Evolutionary conservation across 2,888 invertebrate genomes (phyloP).

Genomic region (Zygogramma bicolorata): DNA sequence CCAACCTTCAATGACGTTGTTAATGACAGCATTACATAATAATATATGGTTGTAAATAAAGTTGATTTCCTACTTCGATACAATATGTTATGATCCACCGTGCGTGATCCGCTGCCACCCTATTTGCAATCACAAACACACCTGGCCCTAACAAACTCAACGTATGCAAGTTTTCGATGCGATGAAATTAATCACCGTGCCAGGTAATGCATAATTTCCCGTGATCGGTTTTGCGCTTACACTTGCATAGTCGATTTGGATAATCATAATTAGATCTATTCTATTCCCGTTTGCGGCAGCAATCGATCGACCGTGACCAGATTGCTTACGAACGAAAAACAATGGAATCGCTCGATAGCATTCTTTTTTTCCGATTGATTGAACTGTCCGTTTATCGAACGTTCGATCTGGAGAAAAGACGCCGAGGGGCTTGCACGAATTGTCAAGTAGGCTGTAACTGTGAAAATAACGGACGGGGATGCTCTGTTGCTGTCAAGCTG

Average conservation of each 20-base stretch:
- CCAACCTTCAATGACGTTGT: too few species aligned
- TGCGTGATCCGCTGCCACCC: not conserved
- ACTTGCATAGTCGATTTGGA: slow-evolving; percentile 21
- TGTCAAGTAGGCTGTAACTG: not conserved
- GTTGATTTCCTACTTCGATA: too few species aligned
- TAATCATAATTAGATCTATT: slow-evolving; percentile 27
- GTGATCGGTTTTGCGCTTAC: slow-evolving; percentile 8
- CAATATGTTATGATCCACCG: not conserved
- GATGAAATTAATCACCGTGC: not conserved
- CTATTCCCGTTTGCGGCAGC: not conserved
- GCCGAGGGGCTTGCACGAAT: not conserved
- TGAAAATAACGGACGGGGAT: not conserved
- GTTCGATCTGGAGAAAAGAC: not conserved
- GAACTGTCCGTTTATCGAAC: slow-evolving; percentile 7
- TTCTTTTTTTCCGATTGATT: slow-evolving; percentile 8
- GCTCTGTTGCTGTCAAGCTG: too few species aligned
- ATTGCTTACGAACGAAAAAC: slow-evolving; percentile 5
- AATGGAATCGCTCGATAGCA: slow-evolving; percentile 10
- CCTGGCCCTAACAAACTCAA: not conserved
- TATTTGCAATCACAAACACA: not conserved
- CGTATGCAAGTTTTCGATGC: not conserved
- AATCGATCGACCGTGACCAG: slow-evolving; percentile 13
- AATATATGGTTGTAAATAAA: too few species aligned
- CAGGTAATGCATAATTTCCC: slow-evolving; percentile 23
- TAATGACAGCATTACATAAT: too few species aligned